Evolutionary conservation across 2,888 invertebrate genomes (phyloP).

Genomic region (Elegia similella): DNA sequence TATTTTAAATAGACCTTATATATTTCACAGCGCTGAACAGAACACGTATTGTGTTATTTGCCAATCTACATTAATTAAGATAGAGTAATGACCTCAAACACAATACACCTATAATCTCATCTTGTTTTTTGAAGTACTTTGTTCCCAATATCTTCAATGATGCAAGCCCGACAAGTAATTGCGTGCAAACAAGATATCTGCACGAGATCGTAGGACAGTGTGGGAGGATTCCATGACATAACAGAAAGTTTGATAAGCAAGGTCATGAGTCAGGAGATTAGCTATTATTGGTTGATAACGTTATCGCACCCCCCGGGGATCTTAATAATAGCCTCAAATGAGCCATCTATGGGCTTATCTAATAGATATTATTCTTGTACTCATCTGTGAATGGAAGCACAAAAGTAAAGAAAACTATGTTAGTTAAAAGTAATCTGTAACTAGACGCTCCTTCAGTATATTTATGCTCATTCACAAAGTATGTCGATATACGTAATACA

Average conservation of each 20-base stretch:
- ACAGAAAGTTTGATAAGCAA: constrained; percentile 13
- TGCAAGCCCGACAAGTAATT: constrained; percentile 1
- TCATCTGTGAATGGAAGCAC: background rate
- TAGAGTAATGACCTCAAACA: background rate
- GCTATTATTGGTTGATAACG: constrained; percentile 11
- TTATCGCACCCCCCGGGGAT: constrained; percentile 11
- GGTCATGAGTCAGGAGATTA: constrained; percentile 11
- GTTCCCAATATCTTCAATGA: background rate
- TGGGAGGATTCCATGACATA: constrained; percentile 14
- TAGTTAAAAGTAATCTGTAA: background rate
- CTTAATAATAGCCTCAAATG: constrained; percentile 5
- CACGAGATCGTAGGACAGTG: constrained; percentile 5
- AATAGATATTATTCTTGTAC: background rate
- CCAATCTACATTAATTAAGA: too few species aligned
- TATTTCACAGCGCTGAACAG: too few species aligned
- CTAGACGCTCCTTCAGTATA: too few species aligned
- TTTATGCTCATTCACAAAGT: too few species aligned
- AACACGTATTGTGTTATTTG: too few species aligned
- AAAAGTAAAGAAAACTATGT: background rate
- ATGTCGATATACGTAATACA: too few species aligned
- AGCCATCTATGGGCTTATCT: background rate
- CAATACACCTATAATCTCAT: background rate
- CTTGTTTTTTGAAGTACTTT: background rate
- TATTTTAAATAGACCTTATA: too few species aligned
- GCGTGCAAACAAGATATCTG: background rate